These are phyloP conservation scores for Cygnus atratus DNA, from an alignment of 2,113 vertebrate species.

Conservation along the genomic window DNA sequence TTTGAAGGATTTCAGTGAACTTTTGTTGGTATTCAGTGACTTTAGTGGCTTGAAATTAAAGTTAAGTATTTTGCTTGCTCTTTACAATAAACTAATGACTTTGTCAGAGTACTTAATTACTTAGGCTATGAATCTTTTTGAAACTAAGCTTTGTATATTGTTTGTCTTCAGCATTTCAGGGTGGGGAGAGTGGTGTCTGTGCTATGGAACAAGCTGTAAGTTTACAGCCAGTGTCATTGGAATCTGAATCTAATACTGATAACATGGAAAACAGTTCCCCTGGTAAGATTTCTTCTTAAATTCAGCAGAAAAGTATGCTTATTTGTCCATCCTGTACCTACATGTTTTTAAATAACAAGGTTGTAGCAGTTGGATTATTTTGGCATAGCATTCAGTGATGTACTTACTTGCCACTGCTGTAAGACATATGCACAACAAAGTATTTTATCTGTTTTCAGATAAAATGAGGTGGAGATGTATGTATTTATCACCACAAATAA, in stretches of 20 bases:
- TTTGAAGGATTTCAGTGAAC: neutral
- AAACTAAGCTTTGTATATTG: neutral
- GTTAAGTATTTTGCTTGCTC: neutral
- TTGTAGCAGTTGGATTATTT: neutral
- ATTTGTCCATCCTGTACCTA: neutral
- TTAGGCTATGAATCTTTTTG: neutral
- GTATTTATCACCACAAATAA: neutral
- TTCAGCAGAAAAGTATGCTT: neutral
- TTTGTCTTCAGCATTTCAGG: slow-evolving; percentile 77
- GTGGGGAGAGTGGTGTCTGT: slow-evolving; percentile 67
- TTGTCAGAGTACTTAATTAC: neutral
- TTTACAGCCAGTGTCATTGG: slow-evolving; percentile 75
- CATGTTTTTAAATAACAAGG: neutral
- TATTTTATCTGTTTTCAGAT: neutral
- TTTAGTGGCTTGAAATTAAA: neutral
- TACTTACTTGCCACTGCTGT: neutral
- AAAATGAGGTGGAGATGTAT: neutral
- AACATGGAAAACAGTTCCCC: slow-evolving; percentile 82
- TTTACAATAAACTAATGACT: neutral
- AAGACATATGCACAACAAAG: neutral
- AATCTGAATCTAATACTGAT: slow-evolving; percentile 80
- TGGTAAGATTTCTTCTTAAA: slow-evolving; percentile 74
- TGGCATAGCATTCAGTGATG: neutral
- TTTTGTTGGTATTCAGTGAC: neutral
- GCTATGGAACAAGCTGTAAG: slow-evolving; percentile 82